A percentile compares a stretch with the other conserved stretches of the same genome.
These are phyloP conservation scores for Silvanus unidentatus DNA, from an alignment of 2,888 invertebrate genomes.

Conservation along the genomic window DNA sequence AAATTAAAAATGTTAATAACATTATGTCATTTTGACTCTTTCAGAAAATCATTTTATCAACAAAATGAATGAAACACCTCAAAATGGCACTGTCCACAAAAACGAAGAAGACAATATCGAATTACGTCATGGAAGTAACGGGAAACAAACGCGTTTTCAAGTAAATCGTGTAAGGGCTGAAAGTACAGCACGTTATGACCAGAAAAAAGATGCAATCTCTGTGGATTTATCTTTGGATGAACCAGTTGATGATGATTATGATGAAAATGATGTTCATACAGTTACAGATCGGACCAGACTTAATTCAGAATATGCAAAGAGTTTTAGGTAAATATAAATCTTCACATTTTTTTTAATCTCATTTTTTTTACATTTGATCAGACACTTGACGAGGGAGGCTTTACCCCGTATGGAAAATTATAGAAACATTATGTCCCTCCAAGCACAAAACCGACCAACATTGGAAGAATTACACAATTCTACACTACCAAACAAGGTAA, in stretches of 20 bases:
- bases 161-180: conserved; percentile 56
- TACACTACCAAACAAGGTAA: conserved; percentile 72
- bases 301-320: conserved; percentile 61
- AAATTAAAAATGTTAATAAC: no score
- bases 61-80: no score
- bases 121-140: conserved; percentile 15
- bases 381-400: conserved; percentile 82
- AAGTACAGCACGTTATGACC: conserved; percentile 36
- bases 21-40: no score
- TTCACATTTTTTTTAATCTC: background rate
- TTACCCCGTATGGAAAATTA: conserved; percentile 84
- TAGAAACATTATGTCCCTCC: conserved; percentile 81
- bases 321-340: conserved; percentile 56
- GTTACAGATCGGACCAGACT: conserved; percentile 46
- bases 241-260: conserved; percentile 32
- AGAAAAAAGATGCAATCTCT: conserved; percentile 12
- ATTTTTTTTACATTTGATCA: conserved; percentile 29
- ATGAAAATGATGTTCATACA: conserved; percentile 48
- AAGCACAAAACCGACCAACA: conserved; percentile 80
- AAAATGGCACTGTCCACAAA: no score
- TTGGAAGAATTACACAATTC: conserved; percentile 85
- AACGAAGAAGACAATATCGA: background rate
- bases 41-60: no score
- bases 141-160: conserved; percentile 53
- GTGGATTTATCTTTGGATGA: conserved; percentile 16